Percentiles rank a stretch among this genome's conserved stretches.
These are phyloP conservation scores for Mormyrus hasselquistii DNA, from an alignment of 2,797 vertebrate species.

Conservation along the genomic window DNA sequence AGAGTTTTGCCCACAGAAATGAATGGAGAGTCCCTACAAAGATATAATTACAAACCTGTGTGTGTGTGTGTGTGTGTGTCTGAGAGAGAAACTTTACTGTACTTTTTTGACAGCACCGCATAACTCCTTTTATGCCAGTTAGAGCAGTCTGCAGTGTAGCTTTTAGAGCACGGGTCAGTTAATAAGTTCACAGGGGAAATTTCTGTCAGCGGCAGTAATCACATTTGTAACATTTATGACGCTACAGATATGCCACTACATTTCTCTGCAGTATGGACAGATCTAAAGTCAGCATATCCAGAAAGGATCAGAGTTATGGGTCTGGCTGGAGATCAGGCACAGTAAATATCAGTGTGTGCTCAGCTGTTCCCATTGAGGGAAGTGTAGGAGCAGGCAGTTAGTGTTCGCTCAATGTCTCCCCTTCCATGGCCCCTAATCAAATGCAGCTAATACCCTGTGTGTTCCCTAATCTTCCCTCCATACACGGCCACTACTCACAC, in stretches of 20 bases:
- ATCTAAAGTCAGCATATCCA: background rate
- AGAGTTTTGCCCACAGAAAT: background rate
- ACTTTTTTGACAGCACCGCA: background rate
- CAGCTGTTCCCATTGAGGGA: background rate
- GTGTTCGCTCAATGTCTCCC: background rate
- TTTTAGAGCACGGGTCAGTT: background rate
- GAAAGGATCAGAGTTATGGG: background rate
- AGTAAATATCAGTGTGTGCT: background rate
- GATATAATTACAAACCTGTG: background rate
- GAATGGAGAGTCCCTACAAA: background rate
- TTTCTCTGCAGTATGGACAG: background rate
- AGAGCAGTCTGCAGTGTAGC: background rate
- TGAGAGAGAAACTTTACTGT: background rate
- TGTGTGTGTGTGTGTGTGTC: background rate
- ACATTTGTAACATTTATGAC: background rate
- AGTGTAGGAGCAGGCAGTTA: background rate
- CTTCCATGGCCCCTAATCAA: background rate
- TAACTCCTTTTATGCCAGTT: background rate
- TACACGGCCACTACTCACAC: background rate
- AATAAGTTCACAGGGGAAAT: background rate
- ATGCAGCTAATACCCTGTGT: background rate
- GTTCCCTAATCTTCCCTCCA: background rate
- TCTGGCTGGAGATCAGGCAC: conserved; percentile 6
- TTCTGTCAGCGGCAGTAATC: background rate
- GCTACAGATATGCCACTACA: background rate